phyloP scores from a whole-genome alignment of 2,888 invertebrate genomes.

The Hemaris fuciformis region DNA sequence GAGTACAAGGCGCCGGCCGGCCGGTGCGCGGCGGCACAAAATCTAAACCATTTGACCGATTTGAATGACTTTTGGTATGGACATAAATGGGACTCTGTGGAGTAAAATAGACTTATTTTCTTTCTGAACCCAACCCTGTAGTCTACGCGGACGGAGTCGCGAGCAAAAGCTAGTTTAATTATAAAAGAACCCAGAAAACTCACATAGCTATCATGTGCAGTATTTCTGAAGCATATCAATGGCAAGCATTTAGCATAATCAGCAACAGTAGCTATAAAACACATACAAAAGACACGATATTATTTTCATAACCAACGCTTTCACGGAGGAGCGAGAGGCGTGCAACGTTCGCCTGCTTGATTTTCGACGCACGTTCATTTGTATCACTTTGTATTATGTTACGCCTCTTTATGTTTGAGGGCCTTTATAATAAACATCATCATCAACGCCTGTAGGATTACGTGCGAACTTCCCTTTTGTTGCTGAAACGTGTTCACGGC shows the following conservation, averaged over 20 bases:
- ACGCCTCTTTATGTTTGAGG: conserved; percentile 14
- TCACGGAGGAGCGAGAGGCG: neutral
- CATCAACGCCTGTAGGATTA: conserved; percentile 11
- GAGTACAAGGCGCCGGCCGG: too few species aligned
- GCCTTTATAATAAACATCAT: conserved; percentile 13
- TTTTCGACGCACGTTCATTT: conserved; percentile 13
- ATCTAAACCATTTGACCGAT: too few species aligned
- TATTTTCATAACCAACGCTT: conserved; percentile 8
- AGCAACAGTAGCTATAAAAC: neutral
- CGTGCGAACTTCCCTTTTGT: conserved; percentile 6
- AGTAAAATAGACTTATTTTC: too few species aligned
- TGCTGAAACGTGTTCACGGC: neutral
- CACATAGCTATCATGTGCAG: neutral
- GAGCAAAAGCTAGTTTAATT: too few species aligned
- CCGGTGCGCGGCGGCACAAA: too few species aligned
- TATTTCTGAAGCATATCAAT: neutral
- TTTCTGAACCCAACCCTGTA: too few species aligned
- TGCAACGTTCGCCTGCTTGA: neutral
- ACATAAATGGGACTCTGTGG: too few species aligned
- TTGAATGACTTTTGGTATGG: too few species aligned
- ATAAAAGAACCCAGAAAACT: too few species aligned
- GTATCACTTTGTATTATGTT: conserved; percentile 14
- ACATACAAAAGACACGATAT: neutral
- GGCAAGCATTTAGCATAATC: neutral
- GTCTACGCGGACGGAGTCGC: too few species aligned